Conservation (phyloP, 2,888 invertebrate species). For the Xylota segnis region DNA sequence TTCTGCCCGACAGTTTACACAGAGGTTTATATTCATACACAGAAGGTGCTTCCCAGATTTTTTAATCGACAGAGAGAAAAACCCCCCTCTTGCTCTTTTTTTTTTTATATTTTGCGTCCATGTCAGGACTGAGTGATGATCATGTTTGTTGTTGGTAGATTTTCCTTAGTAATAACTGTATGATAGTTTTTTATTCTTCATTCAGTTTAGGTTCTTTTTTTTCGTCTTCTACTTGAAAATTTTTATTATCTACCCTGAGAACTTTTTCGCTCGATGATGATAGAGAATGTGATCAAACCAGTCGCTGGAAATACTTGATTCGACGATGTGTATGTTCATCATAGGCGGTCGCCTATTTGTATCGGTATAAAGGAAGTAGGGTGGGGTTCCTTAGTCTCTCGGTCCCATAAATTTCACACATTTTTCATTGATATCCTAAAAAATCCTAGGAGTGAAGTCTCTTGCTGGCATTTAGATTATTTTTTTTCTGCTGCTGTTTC, state of each 20-base stretch:
- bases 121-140: slow-evolving; percentile 62
- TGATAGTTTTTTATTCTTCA: slow-evolving; percentile 42
- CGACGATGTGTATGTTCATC: slow-evolving; percentile 35
- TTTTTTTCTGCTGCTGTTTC: background rate
- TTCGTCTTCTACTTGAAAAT: slow-evolving; percentile 74
- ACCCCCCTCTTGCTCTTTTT: slow-evolving; percentile 77
- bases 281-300: slow-evolving; percentile 62
- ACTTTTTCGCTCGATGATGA: slow-evolving; percentile 80
- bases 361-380: slow-evolving; percentile 47
- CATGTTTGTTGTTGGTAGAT: slow-evolving; percentile 35
- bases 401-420: slow-evolving; percentile 65
- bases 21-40: slow-evolving; percentile 31
- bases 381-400: slow-evolving; percentile 39
- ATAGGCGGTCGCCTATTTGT: slow-evolving; percentile 60
- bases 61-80: slow-evolving; percentile 25
- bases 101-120: too few relatives aligned
- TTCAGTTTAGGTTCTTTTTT: slow-evolving; percentile 16
- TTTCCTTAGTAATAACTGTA: slow-evolving; percentile 37
- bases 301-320: slow-evolving; percentile 69
- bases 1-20: slow-evolving; percentile 31
- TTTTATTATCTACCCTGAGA: slow-evolving; percentile 84
- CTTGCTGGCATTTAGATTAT: background rate
- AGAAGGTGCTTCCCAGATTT: slow-evolving; percentile 61
- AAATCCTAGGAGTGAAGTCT: slow-evolving; percentile 11
- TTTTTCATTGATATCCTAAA: slow-evolving; percentile 62